Conservation (phyloP, 2,888 invertebrate species). For the Pachymerium ferrugineum region DNA sequence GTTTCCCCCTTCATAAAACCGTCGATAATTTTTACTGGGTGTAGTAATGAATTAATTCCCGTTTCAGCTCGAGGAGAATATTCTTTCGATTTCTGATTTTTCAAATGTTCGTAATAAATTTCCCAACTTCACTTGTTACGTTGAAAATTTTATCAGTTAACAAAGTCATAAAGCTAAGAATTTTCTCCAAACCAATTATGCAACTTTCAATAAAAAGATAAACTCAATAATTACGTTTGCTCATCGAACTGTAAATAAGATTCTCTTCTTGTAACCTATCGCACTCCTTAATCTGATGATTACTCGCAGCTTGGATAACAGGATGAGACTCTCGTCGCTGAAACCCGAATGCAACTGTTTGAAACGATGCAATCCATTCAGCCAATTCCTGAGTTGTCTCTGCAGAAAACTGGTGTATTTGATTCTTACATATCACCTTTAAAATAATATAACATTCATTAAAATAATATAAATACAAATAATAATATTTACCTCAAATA, state of each 20-base stretch:
- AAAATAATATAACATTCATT: not conserved
- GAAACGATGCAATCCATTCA: constrained; percentile 73
- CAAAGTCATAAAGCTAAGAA: too few relatives aligned
- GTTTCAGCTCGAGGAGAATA: too few relatives aligned
- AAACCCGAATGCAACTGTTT: constrained; percentile 65
- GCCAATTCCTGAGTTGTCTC: constrained; percentile 63
- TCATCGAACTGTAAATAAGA: constrained; percentile 39
- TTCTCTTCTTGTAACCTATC: constrained; percentile 40
- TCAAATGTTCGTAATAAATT: too few relatives aligned
- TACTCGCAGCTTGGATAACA: not conserved
- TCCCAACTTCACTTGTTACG: too few relatives aligned
- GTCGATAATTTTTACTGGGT: too few relatives aligned
- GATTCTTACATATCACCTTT: constrained; percentile 68
- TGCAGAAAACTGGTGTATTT: constrained; percentile 58
- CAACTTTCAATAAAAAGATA: not conserved
- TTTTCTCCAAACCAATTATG: too few relatives aligned
- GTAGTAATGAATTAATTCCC: too few relatives aligned
- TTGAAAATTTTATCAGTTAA: too few relatives aligned
- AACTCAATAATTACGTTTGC: constrained; percentile 38
- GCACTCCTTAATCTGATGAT: not conserved
- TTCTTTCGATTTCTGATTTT: too few relatives aligned
- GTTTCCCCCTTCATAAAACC: too few relatives aligned
- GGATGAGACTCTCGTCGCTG: constrained; percentile 22
- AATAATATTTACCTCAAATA: constrained; percentile 50
- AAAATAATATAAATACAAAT: not conserved